These are phyloP conservation scores for Drosophila recens DNA, from an alignment of 2,888 invertebrate genomes.

Conservation along the genomic window DNA sequence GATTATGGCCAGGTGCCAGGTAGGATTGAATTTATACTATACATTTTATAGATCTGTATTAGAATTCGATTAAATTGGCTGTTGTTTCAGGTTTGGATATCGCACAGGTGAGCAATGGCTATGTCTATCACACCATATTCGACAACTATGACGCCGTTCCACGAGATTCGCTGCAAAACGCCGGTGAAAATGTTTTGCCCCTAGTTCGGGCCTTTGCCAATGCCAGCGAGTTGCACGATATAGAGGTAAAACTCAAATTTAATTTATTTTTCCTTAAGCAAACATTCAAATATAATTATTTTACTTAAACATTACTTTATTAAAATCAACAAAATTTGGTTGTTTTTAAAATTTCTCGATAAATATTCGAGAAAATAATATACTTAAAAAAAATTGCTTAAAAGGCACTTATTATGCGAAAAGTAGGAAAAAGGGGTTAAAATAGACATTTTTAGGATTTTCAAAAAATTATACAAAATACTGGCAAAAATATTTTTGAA, in stretches of 20 bases:
- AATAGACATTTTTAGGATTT: too few relatives aligned
- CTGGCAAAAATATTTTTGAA: too few relatives aligned
- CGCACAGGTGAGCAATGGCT: constrained; percentile 91
- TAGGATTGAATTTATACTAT: constrained; percentile 63
- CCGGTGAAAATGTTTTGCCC: constrained; percentile 89
- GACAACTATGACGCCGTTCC: constrained; percentile 88
- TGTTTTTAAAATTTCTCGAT: too few relatives aligned
- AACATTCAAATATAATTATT: too few relatives aligned
- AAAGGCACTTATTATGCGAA: too few relatives aligned
- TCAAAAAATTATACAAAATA: too few relatives aligned
- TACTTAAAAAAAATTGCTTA: too few relatives aligned
- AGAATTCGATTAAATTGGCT: not conserved
- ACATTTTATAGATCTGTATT: not conserved
- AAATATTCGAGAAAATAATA: too few relatives aligned
- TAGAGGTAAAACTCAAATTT: constrained; percentile 57
- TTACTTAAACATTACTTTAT: too few relatives aligned
- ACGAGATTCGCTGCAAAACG: constrained; percentile 89
- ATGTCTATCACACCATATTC: constrained; percentile 91
- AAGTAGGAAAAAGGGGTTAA: too few relatives aligned
- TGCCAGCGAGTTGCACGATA: constrained; percentile 80
- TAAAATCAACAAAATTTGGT: too few relatives aligned
- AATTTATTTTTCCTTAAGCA: too few relatives aligned
- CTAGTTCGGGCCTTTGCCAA: constrained; percentile 86
- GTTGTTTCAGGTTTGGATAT: constrained; percentile 88
- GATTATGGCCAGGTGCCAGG: constrained; percentile 88